A percentile compares a stretch with the other conserved stretches of the same genome.
phyloP scores from a whole-genome alignment of 2,797 vertebrate genomes.

The Gallinago nigripennis region DNA sequence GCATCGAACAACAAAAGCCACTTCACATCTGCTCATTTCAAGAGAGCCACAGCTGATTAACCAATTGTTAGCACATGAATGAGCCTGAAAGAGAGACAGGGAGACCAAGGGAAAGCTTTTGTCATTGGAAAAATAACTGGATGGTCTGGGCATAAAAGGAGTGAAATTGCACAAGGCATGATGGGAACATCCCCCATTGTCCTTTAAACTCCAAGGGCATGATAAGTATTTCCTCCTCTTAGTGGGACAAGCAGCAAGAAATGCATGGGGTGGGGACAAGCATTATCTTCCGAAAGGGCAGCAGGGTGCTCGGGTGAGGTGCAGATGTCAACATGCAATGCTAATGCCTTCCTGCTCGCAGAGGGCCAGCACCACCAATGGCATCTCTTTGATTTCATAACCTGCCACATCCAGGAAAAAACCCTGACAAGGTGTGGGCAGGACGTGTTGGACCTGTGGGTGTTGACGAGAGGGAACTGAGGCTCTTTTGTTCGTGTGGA shows the following conservation, averaged over 20 bases:
- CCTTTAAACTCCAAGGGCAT: conserved; percentile 2
- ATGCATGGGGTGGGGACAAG: not conserved
- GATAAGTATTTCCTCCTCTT: not conserved
- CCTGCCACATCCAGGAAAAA: not conserved
- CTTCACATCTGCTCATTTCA: conserved; percentile 29
- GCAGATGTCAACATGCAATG: not conserved
- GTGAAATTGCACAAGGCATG: not conserved
- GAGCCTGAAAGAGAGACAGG: conserved; percentile 39
- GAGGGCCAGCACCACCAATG: not conserved
- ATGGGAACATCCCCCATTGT: conserved; percentile 18
- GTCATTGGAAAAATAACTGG: not conserved
- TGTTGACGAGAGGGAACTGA: not conserved
- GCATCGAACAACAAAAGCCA: not conserved
- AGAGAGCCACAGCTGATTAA: conserved; percentile 6
- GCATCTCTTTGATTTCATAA: not conserved
- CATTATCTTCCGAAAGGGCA: not conserved
- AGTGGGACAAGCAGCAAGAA: not conserved
- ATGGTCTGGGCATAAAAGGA: not conserved
- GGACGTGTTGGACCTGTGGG: not conserved
- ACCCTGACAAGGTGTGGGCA: not conserved
- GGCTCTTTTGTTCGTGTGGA: not conserved
- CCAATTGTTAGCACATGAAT: conserved; percentile 27
- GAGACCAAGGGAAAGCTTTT: conserved; percentile 31
- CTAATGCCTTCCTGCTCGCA: rapidly evolving
- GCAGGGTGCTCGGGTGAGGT: not conserved